phyloP scores from a whole-genome alignment of 2,888 invertebrate genomes.

The Cerastoderma edule region DNA sequence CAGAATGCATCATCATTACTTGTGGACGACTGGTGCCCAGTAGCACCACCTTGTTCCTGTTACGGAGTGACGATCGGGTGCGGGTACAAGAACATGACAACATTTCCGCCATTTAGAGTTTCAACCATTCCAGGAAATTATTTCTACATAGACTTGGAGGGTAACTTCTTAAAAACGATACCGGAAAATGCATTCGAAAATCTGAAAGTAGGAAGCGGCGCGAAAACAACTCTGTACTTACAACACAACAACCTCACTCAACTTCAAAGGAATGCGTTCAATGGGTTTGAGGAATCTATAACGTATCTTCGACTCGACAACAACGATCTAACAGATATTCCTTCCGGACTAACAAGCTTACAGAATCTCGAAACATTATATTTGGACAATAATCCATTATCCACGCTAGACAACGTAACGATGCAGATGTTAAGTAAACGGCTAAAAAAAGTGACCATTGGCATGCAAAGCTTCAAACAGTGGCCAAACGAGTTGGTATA shows the following conservation, averaged over 20 bases:
- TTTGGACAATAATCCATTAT: neutral
- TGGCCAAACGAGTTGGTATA: neutral
- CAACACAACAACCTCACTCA: neutral
- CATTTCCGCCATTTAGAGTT: neutral
- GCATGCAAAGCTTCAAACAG: neutral
- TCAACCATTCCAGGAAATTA: neutral
- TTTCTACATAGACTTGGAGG: conserved; percentile 1
- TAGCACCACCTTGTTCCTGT: neutral
- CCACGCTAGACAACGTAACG: neutral
- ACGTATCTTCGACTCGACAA: neutral
- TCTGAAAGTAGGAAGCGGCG: neutral
- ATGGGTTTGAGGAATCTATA: neutral
- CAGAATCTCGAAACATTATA: neutral
- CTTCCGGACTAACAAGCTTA: neutral
- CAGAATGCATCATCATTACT: no score
- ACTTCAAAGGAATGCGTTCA: neutral
- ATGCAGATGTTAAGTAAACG: neutral
- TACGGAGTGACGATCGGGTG: neutral
- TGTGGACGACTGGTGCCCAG: no score
- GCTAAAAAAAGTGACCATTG: neutral
- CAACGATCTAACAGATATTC: conserved; percentile 3
- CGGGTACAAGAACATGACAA: neutral
- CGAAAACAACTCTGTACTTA: neutral
- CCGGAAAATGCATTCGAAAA: conserved; percentile 5
- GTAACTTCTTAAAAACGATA: neutral